Conservation (phyloP, 2,113 vertebrate species). For the Xenopus tropicalis region DNA sequence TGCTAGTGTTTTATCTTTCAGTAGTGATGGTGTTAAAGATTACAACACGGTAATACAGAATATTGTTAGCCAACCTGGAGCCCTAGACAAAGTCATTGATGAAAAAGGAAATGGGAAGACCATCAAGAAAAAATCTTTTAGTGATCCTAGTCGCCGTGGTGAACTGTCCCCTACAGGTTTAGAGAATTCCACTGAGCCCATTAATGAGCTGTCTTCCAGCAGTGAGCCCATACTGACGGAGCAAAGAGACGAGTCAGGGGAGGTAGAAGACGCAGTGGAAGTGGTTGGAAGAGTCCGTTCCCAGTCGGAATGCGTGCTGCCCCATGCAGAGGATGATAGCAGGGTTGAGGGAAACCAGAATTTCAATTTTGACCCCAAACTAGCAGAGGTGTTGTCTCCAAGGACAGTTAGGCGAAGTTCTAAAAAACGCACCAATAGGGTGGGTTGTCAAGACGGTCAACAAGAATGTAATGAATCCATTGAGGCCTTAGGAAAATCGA, state of each 20-base stretch:
- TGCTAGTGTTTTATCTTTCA: constrained; percentile 87
- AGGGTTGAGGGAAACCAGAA: constrained; percentile 42
- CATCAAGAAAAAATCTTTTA: constrained; percentile 95
- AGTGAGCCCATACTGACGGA: constrained; percentile 90
- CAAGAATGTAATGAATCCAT: constrained; percentile 44
- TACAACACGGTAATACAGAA: constrained; percentile 87
- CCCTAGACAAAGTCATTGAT: constrained; percentile 80
- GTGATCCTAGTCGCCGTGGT: constrained; percentile 90
- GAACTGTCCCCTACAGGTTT: constrained; percentile 64
- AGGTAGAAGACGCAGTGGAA: constrained; percentile 53
- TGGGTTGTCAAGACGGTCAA: constrained; percentile 65
- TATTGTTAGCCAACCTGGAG: constrained; percentile 84
- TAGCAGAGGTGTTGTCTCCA: constrained; percentile 73
- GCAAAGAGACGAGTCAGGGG: constrained; percentile 63
- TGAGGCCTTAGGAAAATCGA: constrained; percentile 54
- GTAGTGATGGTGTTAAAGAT: constrained; percentile 79
- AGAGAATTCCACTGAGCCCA: constrained; percentile 74
- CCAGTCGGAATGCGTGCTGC: constrained; percentile 62
- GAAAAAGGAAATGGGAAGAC: constrained; percentile 83
- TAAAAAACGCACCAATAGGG: constrained; percentile 79
- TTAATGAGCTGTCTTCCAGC: constrained; percentile 85
- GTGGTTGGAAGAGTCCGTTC: constrained; percentile 55
- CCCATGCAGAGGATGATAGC: constrained; percentile 47
- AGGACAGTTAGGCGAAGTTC: constrained; percentile 71
- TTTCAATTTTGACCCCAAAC: constrained; percentile 76